Evolutionary conservation across 2,113 vertebrate genomes (phyloP).

Genomic region (Rhombomys opimus): DNA sequence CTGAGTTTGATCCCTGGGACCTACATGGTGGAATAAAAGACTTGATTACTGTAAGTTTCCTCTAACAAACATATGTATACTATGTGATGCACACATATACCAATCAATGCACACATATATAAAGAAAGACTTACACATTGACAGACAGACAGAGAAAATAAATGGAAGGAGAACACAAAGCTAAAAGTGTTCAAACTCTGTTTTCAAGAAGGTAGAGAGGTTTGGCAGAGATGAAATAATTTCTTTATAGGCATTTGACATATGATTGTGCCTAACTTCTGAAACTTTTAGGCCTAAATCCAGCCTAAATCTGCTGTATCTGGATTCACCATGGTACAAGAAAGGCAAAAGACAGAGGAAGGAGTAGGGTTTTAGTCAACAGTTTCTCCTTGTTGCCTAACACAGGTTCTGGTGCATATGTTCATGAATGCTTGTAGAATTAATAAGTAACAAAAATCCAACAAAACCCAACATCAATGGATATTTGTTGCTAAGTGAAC

Average conservation of each 20-base stretch:
- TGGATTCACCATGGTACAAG: not conserved
- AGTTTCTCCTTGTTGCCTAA: not conserved
- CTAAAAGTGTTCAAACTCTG: not conserved
- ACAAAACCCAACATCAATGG: not conserved
- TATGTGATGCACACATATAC: not conserved
- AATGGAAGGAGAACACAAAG: not conserved
- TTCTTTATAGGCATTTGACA: not conserved
- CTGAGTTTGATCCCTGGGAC: not conserved
- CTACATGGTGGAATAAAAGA: not conserved
- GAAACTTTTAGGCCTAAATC: not conserved
- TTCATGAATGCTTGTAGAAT: not conserved
- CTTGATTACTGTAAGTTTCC: no score
- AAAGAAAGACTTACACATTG: not conserved
- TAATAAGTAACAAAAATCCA: not conserved
- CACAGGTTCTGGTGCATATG: not conserved
- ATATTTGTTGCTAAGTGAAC: no score
- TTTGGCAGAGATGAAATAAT: not conserved
- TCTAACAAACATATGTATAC: not conserved
- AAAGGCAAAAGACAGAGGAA: not conserved
- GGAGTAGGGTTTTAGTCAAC: not conserved
- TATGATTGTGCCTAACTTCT: not conserved
- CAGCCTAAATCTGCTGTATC: accelerated
- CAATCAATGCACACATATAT: accelerated
- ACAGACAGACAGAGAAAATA: not conserved
- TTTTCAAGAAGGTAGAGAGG: not conserved